A percentile compares a stretch with the other conserved stretches of the same genome.
These are phyloP conservation scores for Hoplodrina ambigua DNA, from an alignment of 2,888 invertebrate genomes.

Conservation along the genomic window DNA sequence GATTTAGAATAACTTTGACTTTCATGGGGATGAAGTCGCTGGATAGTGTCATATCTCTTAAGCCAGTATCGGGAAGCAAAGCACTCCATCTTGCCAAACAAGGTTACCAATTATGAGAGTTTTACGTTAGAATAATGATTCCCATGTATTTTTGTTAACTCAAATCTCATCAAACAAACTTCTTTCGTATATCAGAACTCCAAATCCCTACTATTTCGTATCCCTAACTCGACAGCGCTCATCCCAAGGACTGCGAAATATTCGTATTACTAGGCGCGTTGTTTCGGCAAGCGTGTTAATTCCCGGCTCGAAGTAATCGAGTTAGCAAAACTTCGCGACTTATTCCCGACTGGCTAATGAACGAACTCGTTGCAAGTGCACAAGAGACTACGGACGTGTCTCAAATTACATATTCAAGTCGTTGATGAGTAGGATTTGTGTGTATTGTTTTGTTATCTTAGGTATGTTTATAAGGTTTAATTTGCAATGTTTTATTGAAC, in stretches of 20 bases:
- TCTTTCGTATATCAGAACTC: constrained; percentile 12
- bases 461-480: background rate
- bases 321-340: constrained; percentile 77
- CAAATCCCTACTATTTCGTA: constrained; percentile 23
- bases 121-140: background rate
- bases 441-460: constrained; percentile 35
- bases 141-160: background rate
- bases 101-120: background rate
- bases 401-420: constrained; percentile 73
- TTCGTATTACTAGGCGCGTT: constrained; percentile 61
- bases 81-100: background rate
- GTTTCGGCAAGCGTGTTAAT: constrained; percentile 63
- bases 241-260: constrained; percentile 46
- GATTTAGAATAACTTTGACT: too few species aligned
- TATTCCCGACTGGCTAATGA: constrained; percentile 80
- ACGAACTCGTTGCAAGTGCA: constrained; percentile 79
- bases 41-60: too few species aligned
- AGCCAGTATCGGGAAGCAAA: background rate
- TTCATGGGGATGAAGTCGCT: too few species aligned
- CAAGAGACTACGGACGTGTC: constrained; percentile 71
- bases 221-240: constrained; percentile 35
- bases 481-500: background rate
- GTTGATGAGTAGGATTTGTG: constrained; percentile 45
- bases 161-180: constrained; percentile 14
- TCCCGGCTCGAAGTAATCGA: constrained; percentile 62